Base-by-base conservation (phyloP, 1,140 invertebrate genomes). In the Pseudomyrmex sp. region DNA sequence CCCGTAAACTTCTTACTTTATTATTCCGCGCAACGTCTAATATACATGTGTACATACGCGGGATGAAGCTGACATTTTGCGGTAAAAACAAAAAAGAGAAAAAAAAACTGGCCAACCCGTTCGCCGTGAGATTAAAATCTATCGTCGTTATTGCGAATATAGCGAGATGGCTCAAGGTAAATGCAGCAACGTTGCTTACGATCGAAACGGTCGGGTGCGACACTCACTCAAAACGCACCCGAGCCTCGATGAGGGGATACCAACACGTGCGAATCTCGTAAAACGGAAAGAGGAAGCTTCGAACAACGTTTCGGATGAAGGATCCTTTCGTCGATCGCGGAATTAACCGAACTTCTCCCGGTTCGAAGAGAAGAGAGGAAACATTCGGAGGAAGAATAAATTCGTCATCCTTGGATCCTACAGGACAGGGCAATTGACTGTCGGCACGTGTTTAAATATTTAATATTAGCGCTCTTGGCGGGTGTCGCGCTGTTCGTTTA, bases 111-210 rank as follows among this genome's bases (percentile, higher is more conserved):
- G 76, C 66, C 12, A 44, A 54, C 74, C 23, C 83, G 83, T 83
- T 85, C 80, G 77, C 50, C 48, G 76, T 82, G 62, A 58, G 54
- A 61, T 89, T 88, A 88, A 18, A 18, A 77, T 85, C 72, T 89
- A 80, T 85, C 77, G 54, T 90, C 79, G 52, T 87, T 85, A 89
- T 86, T 85, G 86, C 83, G 82, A 52, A 8, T 83, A 85, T 85
- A 85, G 84, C 54, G 65, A 85, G 61, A 73, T 80, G 48, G 23
- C 23, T 63, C n/a, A 77, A 56, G 65, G 44, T 18, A 15, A 35
- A 23, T n/a, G 52, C 35, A 54, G 48, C 44, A 48, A 13, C 69
- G 50, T 66, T 44, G 46, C 46, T 48, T 44, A 23, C 77, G 58
- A 74, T 75, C 61, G 70, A 58, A 61, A 82, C 23, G 5, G 5